A percentile compares a stretch with the other conserved stretches of the same genome.
These are phyloP conservation scores for Trinectes maculatus DNA, from an alignment of 2,113 vertebrate genomes.

Conservation along the genomic window DNA sequence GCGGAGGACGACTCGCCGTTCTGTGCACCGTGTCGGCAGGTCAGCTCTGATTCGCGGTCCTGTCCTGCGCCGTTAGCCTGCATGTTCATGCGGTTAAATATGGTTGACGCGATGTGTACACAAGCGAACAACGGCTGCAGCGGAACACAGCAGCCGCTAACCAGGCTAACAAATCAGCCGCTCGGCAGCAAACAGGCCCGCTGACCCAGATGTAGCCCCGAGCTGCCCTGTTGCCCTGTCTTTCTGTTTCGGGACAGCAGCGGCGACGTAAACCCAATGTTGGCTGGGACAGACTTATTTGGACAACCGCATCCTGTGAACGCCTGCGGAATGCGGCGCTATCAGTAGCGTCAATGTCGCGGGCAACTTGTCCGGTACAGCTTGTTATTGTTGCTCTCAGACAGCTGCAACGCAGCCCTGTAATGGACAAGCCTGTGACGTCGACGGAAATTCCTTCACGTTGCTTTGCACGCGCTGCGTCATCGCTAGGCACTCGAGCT, in stretches of 20 bases:
- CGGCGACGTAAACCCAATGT: conserved; percentile 86
- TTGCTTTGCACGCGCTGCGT: conserved; percentile 68
- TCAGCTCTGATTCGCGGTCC: conserved; percentile 83
- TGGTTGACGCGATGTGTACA: conserved; percentile 36
- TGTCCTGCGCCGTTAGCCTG: conserved; percentile 92
- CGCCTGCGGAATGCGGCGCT: conserved; percentile 60
- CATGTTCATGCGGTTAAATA: conserved; percentile 82
- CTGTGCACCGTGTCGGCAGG: conserved; percentile 83
- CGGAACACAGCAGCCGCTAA: conserved; percentile 43
- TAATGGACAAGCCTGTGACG: conserved; percentile 84
- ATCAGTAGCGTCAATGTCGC: conserved; percentile 27
- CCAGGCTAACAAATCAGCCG: conserved; percentile 39
- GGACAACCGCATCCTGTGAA: conserved; percentile 80
- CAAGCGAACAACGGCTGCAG: conserved; percentile 27
- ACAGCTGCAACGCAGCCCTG: conserved; percentile 85
- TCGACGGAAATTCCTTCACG: conserved; percentile 88
- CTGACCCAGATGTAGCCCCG: conserved; percentile 88
- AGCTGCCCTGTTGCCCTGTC: conserved; percentile 85
- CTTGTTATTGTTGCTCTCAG: conserved; percentile 84
- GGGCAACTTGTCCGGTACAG: conserved; percentile 29
- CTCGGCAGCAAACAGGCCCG: conserved; percentile 84
- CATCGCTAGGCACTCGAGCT: conserved; percentile 31
- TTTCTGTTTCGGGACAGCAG: conserved; percentile 86
- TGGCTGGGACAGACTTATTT: conserved; percentile 86
- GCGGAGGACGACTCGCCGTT: conserved; percentile 88